Evolutionary conservation across 2,888 invertebrate species (phyloP), one percentile per base, ranked within the genome.

Genomic region (Stictocephala bisonia): DNA sequence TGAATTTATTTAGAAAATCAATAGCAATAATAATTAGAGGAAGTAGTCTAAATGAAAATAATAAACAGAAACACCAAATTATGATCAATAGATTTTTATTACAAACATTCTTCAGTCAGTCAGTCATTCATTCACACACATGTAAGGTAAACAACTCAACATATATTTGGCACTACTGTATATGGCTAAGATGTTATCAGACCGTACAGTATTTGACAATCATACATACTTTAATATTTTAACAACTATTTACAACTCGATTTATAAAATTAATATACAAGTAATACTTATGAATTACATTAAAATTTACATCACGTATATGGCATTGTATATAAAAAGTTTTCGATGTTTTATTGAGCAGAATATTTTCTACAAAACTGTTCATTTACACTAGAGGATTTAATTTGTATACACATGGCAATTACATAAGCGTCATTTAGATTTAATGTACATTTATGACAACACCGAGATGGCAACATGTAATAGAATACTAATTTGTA

Each of bases 161-260:
- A 71, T 3, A 77, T 78, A 78, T 79, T 79, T 79, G 79, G 79
- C 79, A 79, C 79, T 79, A 79, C 78, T 74, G 73, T 60, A 71
- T 79, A 79, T 79, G 79, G 79, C 79, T 79, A 77, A 69, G 71
- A 74, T 73, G 60, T 64, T 64, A 44, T 53, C 69, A 53, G 35
- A 73, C 67, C 64, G 50, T 60, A 64, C 64, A 64, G 64, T 27
- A 44, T 64, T 44, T 64, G 24, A 13, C 64, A 64, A 40, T 74
- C 68, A 56, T 70, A 53, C 64, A 68, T 48, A 53, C 68, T 41
- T 41, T 29, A 58, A 71, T 53, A 71, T 64, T 58, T 66, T 71
- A 67, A 74, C 56, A 51, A 71, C 26, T 68, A 60, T 71, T 18
- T 71, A 74, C 67, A 66, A 22, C 29, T 66, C 67, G 60, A 58